phyloP scores from a whole-genome alignment of 2,113 vertebrate genomes.

The Aphyosemion australe region DNA sequence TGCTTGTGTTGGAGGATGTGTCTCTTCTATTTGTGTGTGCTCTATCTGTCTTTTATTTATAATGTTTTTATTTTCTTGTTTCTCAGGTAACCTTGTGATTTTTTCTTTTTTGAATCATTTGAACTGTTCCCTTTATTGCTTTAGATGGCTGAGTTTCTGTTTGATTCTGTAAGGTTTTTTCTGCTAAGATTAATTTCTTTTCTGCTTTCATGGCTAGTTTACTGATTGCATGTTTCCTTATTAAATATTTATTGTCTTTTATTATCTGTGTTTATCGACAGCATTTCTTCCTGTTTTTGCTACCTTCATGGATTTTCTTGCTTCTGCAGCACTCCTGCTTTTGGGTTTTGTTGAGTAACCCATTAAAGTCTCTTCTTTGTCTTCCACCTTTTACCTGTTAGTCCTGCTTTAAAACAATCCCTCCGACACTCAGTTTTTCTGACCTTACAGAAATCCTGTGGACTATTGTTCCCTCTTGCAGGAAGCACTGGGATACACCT shows the following conservation, averaged over 20 bases:
- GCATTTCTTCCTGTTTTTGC: not conserved
- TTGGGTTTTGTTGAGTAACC: too few relatives aligned
- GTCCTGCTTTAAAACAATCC: not conserved
- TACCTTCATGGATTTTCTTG: too few relatives aligned
- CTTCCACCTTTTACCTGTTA: not conserved
- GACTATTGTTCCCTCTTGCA: not conserved
- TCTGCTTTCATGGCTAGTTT: not conserved
- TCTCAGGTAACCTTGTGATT: not conserved
- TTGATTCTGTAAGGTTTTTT: too few relatives aligned
- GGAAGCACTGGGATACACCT: not conserved
- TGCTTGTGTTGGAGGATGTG: conserved; percentile 20
- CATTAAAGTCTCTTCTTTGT: too few relatives aligned
- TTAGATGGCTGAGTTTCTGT: not conserved
- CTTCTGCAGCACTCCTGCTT: too few relatives aligned
- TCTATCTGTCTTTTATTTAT: not conserved
- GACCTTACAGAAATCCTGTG: not conserved
- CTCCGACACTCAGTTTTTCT: not conserved
- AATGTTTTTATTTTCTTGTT: not conserved
- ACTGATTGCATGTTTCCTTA: not conserved
- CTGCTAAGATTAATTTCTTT: not conserved
- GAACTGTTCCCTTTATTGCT: not conserved
- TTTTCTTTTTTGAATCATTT: not conserved
- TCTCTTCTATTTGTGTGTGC: not conserved
- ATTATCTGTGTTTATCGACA: not conserved
- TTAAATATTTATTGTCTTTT: not conserved